Evolutionary conservation across 2,888 invertebrate genomes (phyloP).

Genomic region (Empis livida): DNA sequence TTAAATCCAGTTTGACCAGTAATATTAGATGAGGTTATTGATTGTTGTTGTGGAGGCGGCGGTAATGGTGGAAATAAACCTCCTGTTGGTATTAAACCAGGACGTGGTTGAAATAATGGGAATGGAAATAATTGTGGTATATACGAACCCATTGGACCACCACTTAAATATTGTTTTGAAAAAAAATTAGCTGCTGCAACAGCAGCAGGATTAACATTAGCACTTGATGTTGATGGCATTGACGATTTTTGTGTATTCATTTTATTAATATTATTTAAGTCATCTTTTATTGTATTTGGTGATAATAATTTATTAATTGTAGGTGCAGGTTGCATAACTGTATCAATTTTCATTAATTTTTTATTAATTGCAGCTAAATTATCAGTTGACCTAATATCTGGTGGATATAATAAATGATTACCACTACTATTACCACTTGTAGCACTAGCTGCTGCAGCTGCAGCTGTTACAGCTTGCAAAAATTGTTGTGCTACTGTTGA

Average conservation of each 20-base stretch:
- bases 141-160: not conserved
- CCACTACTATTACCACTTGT: constrained; percentile 5
- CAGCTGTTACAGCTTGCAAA: constrained; percentile 3
- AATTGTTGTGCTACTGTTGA: constrained; percentile 8
- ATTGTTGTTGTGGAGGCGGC: not conserved
- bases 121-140: constrained; percentile 19
- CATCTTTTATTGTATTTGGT: constrained; percentile 2
- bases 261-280: not conserved
- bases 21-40: too few species aligned
- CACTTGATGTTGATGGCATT: constrained; percentile 6
- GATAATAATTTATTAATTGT: constrained; percentile 11
- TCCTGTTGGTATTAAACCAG: constrained; percentile 44
- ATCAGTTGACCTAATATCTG: constrained; percentile 12
- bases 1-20: not conserved
- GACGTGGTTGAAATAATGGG: constrained; percentile 39
- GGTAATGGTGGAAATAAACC: constrained; percentile 36
- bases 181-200: not conserved
- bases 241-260: not conserved
- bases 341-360: constrained; percentile 37
- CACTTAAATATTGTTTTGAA: constrained; percentile 1
- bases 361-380: constrained; percentile 26
- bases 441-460: constrained; percentile 1
- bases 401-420: not conserved
- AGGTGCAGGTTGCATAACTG: constrained; percentile 19
- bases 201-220: constrained; percentile 3